Evolutionary conservation across 2,113 vertebrate species (phyloP), one percentile per base, ranked within the genome.

Genomic region (Macaca mulatta): DNA sequence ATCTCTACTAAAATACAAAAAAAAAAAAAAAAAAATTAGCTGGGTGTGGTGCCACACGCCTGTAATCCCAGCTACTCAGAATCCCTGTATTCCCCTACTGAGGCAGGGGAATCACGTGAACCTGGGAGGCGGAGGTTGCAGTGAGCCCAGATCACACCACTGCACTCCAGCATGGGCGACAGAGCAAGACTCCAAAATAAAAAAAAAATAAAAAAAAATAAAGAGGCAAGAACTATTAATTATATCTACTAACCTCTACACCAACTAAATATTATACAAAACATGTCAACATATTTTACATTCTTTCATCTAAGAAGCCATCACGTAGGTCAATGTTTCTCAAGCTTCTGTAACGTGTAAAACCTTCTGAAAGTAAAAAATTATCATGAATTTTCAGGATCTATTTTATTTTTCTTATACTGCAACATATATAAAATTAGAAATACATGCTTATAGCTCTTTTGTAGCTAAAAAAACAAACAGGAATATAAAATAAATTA

Each of bases 361-460:
- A 72, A 52, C 10, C 16, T 57, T 80, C 38, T 50, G 23, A 74
- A 90, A 90, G 75, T 69, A 30, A 95, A 93, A 88, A 96, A 87
- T 69, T 79, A 94, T 27, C 64, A 45, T 57, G 23, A 96, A 27
- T 82, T 22, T n/a, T 89, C 38, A 67, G 22, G 17, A 75, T 1
- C 95, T 40, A 93, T n/a, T 93, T 57, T 83, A 38, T 64, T 69
- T 90, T 92, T 61, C 48, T 96, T 67, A 74, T 48, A 91, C 5
- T 57, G 12, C 91, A 35, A 52, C n/a, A 92, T 9, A 79, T 12
- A 94, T 10, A 96, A 79, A 92, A 78, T 35, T 74, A 55, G 0
- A 72, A 61, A 59, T 22, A 70, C 20, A 48, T 32, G 2, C 35
- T 75, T 80, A 93, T 0, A 93, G 25, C 25, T 85, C 45, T 94